These are phyloP conservation scores for Xenopus petersii DNA, from an alignment of 2,797 vertebrate genomes.

Conservation along the genomic window DNA sequence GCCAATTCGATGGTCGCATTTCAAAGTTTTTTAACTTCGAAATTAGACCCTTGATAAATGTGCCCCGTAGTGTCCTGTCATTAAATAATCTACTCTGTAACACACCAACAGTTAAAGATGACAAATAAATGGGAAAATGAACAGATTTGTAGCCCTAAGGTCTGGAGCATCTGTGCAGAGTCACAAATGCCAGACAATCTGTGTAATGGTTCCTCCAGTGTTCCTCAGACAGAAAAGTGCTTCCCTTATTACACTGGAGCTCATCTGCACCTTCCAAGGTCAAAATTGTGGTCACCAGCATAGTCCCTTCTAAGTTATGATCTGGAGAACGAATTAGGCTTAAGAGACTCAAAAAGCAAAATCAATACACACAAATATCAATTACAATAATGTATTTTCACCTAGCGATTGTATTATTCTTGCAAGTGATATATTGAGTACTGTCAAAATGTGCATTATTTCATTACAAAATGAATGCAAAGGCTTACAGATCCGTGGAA, in stretches of 20 bases:
- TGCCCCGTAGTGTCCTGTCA: too few relatives aligned
- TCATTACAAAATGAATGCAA: too few relatives aligned
- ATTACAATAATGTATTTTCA: background rate
- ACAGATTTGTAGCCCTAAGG: background rate
- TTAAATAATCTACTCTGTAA: background rate
- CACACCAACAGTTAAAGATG: background rate
- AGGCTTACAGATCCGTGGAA: too few relatives aligned
- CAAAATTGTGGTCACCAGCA: background rate
- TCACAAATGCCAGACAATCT: background rate
- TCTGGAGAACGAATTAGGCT: background rate
- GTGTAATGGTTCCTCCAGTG: background rate
- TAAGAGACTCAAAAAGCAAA: background rate
- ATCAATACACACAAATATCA: background rate
- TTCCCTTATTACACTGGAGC: background rate
- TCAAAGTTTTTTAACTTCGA: too few relatives aligned
- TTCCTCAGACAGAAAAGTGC: background rate
- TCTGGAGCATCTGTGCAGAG: background rate
- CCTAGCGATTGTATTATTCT: too few relatives aligned
- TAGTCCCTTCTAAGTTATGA: background rate
- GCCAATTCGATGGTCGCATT: too few relatives aligned
- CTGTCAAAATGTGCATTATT: too few relatives aligned
- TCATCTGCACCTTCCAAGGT: background rate
- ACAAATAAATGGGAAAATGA: too few relatives aligned
- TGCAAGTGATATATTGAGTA: too few relatives aligned
- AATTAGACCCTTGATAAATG: too few relatives aligned